Evolutionary conservation across 2,113 vertebrate species (phyloP), one percentile per base, ranked within the genome.

Genomic region (Callaeas wilsoni): DNA sequence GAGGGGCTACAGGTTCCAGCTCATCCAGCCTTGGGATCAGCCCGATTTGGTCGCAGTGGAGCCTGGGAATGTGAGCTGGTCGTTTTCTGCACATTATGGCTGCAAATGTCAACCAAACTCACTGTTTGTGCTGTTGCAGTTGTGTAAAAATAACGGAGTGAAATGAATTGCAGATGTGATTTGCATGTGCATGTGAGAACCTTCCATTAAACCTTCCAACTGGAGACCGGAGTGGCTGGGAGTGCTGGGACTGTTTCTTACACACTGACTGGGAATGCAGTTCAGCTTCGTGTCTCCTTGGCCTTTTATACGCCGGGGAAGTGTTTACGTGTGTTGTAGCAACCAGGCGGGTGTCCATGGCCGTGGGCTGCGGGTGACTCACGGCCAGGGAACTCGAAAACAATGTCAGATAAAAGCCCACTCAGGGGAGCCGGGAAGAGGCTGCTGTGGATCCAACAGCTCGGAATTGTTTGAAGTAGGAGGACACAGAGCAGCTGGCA

Each of bases 301-400:
- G 94, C 90, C 73, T 92, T 92, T 95, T 90, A 76, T 94, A 84
- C 4, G 2, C 25, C 63, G 94, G 93, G 92, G 90, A 90, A 92
- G 82, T 97, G 96, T 97, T 97, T 96, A 97, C 41, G 4, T 46
- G 86, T 97, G 97, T 97, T 97, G 97, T 97, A 95, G 97, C 97
- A 97, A 97, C 97, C 76, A 23, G 77, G 63, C 64, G 3, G 55
- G 80, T 75, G 94, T 65, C 32, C 85, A 81, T 76, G 91, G 15
- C 83, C 37, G 33, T 73, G 94, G 94, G 77, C 85, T 62, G 89
- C 42, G 89, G 23, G 62, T 96, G 97, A 97, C 94, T 97, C 97
- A 97, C 59, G 17, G 84, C 81, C 19, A 42, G 90, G 90, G 97
- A 97, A 97, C 94, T 92, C 23, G 16, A 78, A 84, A 96, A 86